A percentile compares a stretch with the other conserved stretches of the same genome.
These are phyloP conservation scores for Mongoloraphidia duomilia DNA, from an alignment of 2,888 invertebrate genomes.

Conservation along the genomic window DNA sequence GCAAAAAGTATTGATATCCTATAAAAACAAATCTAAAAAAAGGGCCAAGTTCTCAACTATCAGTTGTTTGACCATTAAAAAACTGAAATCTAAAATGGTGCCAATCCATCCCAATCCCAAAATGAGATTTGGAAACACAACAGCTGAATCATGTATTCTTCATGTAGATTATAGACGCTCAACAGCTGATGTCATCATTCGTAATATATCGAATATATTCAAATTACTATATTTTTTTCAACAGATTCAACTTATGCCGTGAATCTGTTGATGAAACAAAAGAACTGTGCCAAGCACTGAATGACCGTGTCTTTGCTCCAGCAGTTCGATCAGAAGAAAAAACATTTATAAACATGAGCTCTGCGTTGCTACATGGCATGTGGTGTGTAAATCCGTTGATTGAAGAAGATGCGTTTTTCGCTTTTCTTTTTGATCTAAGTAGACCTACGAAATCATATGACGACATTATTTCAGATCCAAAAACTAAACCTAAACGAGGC, in stretches of 20 bases:
- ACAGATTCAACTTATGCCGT: conserved; percentile 57
- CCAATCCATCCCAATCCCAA: no score
- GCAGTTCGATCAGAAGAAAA: conserved; percentile 41
- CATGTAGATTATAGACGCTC: no score
- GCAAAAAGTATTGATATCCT: no score
- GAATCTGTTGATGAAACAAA: conserved; percentile 46
- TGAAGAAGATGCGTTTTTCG: conserved; percentile 40
- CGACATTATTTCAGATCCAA: conserved; percentile 1
- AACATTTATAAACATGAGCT: conserved; percentile 49
- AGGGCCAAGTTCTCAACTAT: no score
- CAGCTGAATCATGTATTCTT: no score
- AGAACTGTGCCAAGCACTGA: conserved; percentile 40
- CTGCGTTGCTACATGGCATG: conserved; percentile 49
- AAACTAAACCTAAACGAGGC: conserved; percentile 1
- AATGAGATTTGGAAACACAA: no score
- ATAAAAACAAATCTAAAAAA: no score
- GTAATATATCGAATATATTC: not conserved
- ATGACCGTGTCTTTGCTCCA: conserved; percentile 46
- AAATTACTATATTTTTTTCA: conserved; percentile 12
- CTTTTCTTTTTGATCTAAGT: conserved; percentile 20
- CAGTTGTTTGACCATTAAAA: no score
- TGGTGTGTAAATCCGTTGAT: conserved; percentile 52
- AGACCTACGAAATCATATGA: conserved; percentile 12
- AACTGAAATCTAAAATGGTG: no score
- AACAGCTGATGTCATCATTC: no score